Evolutionary conservation across 1,140 invertebrate genomes (phyloP), one percentile per base, ranked within the genome.

Genomic region (Gonatopus flavifemur): DNA sequence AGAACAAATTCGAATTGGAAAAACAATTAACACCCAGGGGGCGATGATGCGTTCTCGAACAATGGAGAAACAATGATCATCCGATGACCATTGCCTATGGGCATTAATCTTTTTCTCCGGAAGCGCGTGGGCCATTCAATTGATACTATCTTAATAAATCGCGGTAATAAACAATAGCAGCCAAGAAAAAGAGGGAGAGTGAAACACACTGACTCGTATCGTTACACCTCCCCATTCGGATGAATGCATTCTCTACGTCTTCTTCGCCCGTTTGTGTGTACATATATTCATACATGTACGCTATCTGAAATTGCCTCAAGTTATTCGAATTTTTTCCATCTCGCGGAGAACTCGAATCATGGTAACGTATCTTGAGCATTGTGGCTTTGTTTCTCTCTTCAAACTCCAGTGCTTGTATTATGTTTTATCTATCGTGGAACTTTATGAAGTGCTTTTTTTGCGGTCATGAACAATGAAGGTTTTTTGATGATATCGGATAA

Each of bases 141-240:
- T 44, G 57, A 59, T 59, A 57, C 49, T 49, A 59, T 57, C 57
- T 59, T 30, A 39, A 20, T 48, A 44, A 43, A 43, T 57, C 47
- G 37, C 20, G 35, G 53, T 39, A 56, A 52, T 58, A 57, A 57
- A 56, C 53, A 58, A 58, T 49, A 42, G 46, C 53, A 58, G 33
- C 47, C 47, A 42, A 36, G 47, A 53, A 42, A 56, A 36, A 19
- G 22, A 52, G 22, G 36, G 13, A 35, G 20, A n/a, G 53, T 47
- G 37, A 49, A 38, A 38, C 41, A 38, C 36, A 40, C 24, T 38
- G n/a, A 28, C 31, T 44, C 45, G 25, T 25, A 21, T 15, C 15
- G 39, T 22, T 36, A 20, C 40, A 32, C 18, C 31, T 38, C 41
- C 43, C 38, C 42, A 40, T 49, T 42, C 48, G n/a, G n/a, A n/a